phyloP scores from a whole-genome alignment of 2,888 invertebrate genomes.

The Pseudolycoriella hygida region DNA sequence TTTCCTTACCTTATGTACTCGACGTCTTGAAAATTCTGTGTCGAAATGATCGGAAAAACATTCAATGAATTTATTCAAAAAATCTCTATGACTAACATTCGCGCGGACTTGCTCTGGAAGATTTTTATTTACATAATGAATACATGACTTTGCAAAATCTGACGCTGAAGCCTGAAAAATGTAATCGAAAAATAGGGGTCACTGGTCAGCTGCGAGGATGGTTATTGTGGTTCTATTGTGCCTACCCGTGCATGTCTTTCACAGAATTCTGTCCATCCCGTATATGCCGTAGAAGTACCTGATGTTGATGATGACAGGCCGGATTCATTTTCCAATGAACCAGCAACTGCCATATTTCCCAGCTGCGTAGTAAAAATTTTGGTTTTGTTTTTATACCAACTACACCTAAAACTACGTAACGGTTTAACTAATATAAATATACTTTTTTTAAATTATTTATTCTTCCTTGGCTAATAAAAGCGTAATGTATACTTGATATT shows the following conservation, averaged over 20 bases:
- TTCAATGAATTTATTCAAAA: conserved; percentile 67
- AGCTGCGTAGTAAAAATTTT: too few species aligned
- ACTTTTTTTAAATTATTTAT: too few species aligned
- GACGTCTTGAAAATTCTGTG: conserved; percentile 45
- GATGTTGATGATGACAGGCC: conserved; percentile 13
- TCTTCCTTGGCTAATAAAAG: too few species aligned
- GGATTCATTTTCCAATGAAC: conserved; percentile 9
- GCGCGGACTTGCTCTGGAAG: conserved; percentile 45
- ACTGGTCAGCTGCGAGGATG: too few species aligned
- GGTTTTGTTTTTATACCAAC: too few species aligned
- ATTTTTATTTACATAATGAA: conserved; percentile 55
- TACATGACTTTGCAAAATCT: conserved; percentile 76
- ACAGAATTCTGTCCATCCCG: conserved; percentile 69
- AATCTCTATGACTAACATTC: conserved; percentile 56
- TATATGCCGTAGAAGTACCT: conserved; percentile 42
- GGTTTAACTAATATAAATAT: too few species aligned
- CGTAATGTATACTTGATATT: too few species aligned
- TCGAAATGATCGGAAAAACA: conserved; percentile 75
- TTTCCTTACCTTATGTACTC: conserved; percentile 30
- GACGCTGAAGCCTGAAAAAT: conserved; percentile 65
- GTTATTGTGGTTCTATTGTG: too few species aligned
- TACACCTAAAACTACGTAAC: too few species aligned
- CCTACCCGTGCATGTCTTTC: conserved; percentile 77
- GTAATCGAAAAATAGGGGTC: too few species aligned
- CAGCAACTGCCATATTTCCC: background rate